Percentiles rank a stretch among this genome's conserved stretches.
Conservation (phyloP, 2,888 invertebrate species). For the Piscicola geometra region DNA sequence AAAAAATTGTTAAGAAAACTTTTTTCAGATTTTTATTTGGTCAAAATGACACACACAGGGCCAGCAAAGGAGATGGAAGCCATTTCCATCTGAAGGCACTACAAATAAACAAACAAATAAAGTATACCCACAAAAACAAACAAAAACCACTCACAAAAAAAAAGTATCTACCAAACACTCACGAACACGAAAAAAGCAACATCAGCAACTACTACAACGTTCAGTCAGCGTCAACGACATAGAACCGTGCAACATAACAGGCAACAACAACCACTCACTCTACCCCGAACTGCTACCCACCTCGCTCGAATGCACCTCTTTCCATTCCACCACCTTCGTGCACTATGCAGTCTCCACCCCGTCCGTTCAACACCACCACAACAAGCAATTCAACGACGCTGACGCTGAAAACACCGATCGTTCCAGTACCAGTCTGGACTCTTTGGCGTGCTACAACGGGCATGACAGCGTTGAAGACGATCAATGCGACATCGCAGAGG, state of each 20-base stretch:
- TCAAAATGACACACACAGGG: no score
- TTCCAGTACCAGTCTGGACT: neutral
- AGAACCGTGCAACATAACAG: neutral
- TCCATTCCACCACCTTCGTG: neutral
- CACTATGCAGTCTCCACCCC: slow-evolving; percentile 65
- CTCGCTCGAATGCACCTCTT: no score
- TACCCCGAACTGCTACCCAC: neutral
- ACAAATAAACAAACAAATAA: no score
- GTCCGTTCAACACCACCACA: slow-evolving; percentile 50
- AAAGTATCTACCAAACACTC: no score
- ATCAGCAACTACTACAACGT: slow-evolving; percentile 15
- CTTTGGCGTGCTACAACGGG: neutral
- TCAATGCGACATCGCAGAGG: neutral
- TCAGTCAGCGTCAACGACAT: slow-evolving; percentile 29
- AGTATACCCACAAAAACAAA: no score
- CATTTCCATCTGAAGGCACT: neutral
- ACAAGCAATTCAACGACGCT: slow-evolving; percentile 36
- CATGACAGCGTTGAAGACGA: slow-evolving; percentile 10
- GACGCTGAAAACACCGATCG: slow-evolving; percentile 44
- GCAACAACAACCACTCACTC: slow-evolving; percentile 3
- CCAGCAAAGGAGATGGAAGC: neutral
- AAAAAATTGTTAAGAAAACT: no score
- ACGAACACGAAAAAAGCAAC: neutral
- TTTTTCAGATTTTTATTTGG: no score
- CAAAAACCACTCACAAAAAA: no score